These are phyloP conservation scores for Diarsia rubi DNA, from an alignment of 2,888 invertebrate genomes.

Conservation along the genomic window DNA sequence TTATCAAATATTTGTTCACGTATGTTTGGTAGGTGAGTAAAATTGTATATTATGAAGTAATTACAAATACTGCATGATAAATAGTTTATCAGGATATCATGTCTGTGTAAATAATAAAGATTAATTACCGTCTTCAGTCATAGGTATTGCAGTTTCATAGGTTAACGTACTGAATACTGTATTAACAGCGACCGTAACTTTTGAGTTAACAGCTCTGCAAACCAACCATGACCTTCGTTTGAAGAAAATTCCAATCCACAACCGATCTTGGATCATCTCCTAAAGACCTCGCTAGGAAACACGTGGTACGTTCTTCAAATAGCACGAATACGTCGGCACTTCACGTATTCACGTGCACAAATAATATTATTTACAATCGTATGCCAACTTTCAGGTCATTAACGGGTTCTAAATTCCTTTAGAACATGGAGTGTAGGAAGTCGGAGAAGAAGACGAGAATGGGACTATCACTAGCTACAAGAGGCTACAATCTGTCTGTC, in stretches of 20 bases:
- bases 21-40: conserved; percentile 11
- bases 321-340: conserved; percentile 34
- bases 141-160: no score
- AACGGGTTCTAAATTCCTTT: not conserved
- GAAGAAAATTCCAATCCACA: not conserved
- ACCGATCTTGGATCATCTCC: conserved; percentile 4
- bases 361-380: conserved; percentile 34
- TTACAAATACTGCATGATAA: not conserved
- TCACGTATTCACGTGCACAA: conserved; percentile 43
- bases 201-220: not conserved
- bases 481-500: no score
- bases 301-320: conserved; percentile 28
- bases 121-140: not conserved
- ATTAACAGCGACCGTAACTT: not conserved
- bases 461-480: not conserved
- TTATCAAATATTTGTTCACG: conserved; percentile 19
- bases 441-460: not conserved
- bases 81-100: not conserved
- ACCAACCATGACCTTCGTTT: not conserved
- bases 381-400: conserved; percentile 48
- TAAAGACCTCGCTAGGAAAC: conserved; percentile 20
- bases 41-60: not conserved
- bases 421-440: not conserved
- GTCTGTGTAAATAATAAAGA: not conserved
- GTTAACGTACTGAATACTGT: no score